Evolutionary conservation across 2,113 vertebrate genomes (phyloP).

Genomic region (Notothenia coriiceps): DNA sequence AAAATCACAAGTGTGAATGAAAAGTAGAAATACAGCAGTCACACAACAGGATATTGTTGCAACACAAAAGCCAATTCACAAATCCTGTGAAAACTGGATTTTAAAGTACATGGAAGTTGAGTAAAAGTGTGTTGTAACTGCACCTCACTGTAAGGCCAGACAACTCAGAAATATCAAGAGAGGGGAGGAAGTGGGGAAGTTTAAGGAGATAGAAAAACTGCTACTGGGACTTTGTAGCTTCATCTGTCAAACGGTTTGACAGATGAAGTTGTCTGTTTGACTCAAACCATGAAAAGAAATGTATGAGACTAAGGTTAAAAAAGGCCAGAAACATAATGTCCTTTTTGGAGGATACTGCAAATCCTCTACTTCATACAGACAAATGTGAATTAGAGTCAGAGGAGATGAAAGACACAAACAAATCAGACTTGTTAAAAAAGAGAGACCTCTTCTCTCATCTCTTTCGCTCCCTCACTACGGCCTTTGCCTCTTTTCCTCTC

Average conservation of each 20-base stretch:
- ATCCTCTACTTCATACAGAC: conserved; percentile 27
- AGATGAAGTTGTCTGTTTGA: too few relatives aligned
- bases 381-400: conserved; percentile 12
- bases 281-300: not conserved
- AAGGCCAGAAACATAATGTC: conserved; percentile 9
- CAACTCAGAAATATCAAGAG: conserved; percentile 1
- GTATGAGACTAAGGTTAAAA: not conserved
- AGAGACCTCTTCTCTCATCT: conserved; percentile 8
- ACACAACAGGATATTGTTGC: conserved; percentile 28
- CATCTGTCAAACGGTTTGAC: not conserved
- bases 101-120: conserved; percentile 21
- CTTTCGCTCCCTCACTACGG: conserved; percentile 32
- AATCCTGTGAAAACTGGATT: conserved; percentile 39
- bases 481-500: conserved; percentile 25
- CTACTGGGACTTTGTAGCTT: conserved; percentile 33
- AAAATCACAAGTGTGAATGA: not conserved
- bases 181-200: not conserved
- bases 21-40: not conserved
- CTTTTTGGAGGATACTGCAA: conserved; percentile 9
- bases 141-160: not conserved
- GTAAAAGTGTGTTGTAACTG: conserved; percentile 13
- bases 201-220: conserved; percentile 14
- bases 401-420: not conserved
- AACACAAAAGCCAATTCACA: conserved; percentile 34
- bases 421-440: not conserved